Evolutionary conservation across 2,797 vertebrate species (phyloP).

Genomic region (Acipenser transmontanus): DNA sequence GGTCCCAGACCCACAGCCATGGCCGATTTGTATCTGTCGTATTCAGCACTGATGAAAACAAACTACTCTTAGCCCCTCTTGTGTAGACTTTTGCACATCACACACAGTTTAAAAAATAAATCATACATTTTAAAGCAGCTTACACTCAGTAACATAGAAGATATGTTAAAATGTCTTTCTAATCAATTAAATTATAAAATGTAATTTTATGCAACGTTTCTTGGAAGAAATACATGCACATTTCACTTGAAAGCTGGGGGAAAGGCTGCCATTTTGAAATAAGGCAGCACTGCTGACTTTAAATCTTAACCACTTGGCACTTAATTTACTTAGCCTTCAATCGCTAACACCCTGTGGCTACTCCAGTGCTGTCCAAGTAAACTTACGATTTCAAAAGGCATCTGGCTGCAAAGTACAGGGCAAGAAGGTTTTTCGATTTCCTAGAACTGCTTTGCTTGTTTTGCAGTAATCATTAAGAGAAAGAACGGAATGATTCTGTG

Average conservation of each 20-base stretch:
- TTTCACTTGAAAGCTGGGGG: neutral
- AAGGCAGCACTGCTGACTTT: neutral
- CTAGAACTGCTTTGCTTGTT: neutral
- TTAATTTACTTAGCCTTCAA: neutral
- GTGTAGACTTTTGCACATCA: too few species aligned
- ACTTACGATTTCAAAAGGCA: neutral
- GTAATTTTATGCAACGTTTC: neutral
- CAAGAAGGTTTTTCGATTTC: neutral
- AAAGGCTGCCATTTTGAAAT: neutral
- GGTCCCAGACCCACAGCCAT: conserved; percentile 25
- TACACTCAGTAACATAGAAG: too few species aligned
- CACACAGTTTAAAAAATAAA: too few species aligned
- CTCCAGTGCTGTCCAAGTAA: neutral
- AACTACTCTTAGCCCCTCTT: too few species aligned
- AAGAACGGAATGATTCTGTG: neutral
- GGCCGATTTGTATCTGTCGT: too few species aligned
- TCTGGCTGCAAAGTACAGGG: neutral
- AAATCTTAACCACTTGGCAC: neutral
- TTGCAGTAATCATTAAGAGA: conserved; percentile 1
- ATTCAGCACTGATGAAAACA: too few species aligned
- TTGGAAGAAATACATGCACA: neutral
- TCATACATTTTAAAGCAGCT: too few species aligned
- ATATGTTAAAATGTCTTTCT: too few species aligned
- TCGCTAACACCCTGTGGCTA: neutral
- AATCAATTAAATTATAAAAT: too few species aligned